Percentiles rank a stretch among this genome's conserved stretches.
Conservation (phyloP, 2,797 vertebrate genomes). For the Orestias chungarensis region DNA sequence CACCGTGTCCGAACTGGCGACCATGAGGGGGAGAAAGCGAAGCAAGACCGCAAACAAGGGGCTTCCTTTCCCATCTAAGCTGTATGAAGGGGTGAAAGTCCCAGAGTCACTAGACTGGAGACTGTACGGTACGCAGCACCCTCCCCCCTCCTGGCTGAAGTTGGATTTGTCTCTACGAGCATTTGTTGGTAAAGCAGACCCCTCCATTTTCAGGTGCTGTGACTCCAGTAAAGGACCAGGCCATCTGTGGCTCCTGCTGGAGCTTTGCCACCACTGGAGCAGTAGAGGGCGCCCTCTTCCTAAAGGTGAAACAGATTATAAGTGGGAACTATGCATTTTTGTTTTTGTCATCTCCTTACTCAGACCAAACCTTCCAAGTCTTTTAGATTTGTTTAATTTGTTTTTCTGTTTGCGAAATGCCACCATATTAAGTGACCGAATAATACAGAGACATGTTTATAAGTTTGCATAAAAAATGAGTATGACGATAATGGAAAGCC, state of each 20-base stretch:
- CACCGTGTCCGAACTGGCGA: slow-evolving; percentile 72
- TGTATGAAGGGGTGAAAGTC: slow-evolving; percentile 58
- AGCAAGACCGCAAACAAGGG: slow-evolving; percentile 72
- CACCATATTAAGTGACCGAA: too few relatives aligned
- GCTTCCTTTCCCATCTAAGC: slow-evolving; percentile 69
- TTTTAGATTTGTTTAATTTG: too few relatives aligned
- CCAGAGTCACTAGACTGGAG: slow-evolving; percentile 84
- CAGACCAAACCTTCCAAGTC: too few relatives aligned
- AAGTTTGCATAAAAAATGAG: too few relatives aligned
- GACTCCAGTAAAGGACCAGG: slow-evolving; percentile 82
- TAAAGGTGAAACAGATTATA: slow-evolving; percentile 74
- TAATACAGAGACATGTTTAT: too few relatives aligned
- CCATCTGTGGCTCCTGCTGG: slow-evolving; percentile 85
- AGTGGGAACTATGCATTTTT: too few relatives aligned
- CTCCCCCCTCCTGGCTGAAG: background rate
- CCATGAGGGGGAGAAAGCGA: slow-evolving; percentile 73
- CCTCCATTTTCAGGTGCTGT: slow-evolving; percentile 76
- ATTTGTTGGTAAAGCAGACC: background rate
- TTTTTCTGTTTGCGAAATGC: too few relatives aligned
- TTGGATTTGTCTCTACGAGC: background rate
- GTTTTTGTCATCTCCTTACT: too few relatives aligned
- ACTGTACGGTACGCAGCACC: slow-evolving; percentile 71
- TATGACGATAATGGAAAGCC: too few relatives aligned
- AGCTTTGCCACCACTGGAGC: slow-evolving; percentile 82
- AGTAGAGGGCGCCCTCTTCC: slow-evolving; percentile 85